These are phyloP conservation scores for Ceyx margarethae DNA, from an alignment of 2,113 vertebrate species.

Conservation along the genomic window DNA sequence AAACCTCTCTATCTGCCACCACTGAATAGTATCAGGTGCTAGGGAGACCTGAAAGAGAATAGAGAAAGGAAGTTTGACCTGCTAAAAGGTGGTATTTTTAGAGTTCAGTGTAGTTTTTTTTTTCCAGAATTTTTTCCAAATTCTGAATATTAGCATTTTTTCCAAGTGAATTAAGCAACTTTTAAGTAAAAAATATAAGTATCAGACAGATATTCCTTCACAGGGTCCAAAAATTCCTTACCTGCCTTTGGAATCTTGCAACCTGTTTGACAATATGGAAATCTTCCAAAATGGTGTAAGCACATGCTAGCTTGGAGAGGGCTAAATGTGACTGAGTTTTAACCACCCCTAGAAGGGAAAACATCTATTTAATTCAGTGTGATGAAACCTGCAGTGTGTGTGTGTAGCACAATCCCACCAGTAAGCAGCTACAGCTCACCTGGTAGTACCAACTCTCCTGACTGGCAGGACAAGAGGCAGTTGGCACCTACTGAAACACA, in stretches of 20 bases:
- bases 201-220: neutral
- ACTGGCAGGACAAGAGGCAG: neutral
- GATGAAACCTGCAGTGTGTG: neutral
- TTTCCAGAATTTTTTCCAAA: no score
- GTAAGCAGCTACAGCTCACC: neutral
- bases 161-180: neutral
- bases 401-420: neutral
- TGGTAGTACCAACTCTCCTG: neutral
- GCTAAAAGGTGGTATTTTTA: neutral
- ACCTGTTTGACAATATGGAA: neutral
- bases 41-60: neutral
- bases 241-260: neutral
- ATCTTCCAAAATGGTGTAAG: neutral
- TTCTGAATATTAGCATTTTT: neutral
- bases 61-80: neutral
- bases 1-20: neutral
- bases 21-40: neutral
- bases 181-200: neutral
- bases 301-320: neutral
- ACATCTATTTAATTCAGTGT: neutral
- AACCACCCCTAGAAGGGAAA: neutral
- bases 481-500: neutral
- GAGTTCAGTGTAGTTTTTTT: neutral
- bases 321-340: neutral
- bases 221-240: neutral